phyloP scores from a whole-genome alignment of 2,113 vertebrate species.

The Alethe castanea region DNA sequence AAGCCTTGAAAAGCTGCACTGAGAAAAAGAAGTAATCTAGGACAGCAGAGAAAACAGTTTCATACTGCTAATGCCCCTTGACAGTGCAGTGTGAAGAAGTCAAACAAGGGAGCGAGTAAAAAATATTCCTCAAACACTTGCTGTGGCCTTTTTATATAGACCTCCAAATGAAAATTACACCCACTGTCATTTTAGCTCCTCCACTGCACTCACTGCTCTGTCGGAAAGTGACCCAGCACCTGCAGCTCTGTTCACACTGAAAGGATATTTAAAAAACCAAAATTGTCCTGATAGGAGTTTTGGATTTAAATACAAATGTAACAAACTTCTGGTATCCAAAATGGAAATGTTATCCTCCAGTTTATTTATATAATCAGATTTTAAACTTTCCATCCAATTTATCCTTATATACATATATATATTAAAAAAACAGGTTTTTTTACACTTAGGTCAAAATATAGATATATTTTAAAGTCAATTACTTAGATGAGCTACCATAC shows the following conservation, averaged over 20 bases:
- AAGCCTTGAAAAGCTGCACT: not conserved
- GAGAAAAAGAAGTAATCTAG: not conserved
- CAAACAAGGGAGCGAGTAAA: not conserved
- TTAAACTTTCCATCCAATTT: not conserved
- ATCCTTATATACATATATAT: not conserved
- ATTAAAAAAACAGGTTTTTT: not conserved
- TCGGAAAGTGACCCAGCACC: not conserved
- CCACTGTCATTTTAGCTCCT: not conserved
- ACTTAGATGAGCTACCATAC: constrained; percentile 3
- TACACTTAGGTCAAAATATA: not conserved
- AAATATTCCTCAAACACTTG: constrained; percentile 12
- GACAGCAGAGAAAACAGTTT: constrained; percentile 11
- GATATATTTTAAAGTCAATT: constrained; percentile 22
- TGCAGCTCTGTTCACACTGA: not conserved
- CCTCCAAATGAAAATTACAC: constrained; percentile 19
- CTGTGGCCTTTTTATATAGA: not conserved
- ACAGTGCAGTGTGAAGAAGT: not conserved
- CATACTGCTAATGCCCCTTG: not conserved
- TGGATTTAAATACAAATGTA: not conserved
- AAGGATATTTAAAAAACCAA: not conserved
- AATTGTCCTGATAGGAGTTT: not conserved
- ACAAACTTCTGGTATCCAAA: not conserved
- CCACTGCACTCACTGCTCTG: not conserved
- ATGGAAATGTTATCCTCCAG: not conserved
- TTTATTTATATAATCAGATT: not conserved